Base-by-base conservation (phyloP, 2,113 vertebrate genomes). In the Smithornis capensis region DNA sequence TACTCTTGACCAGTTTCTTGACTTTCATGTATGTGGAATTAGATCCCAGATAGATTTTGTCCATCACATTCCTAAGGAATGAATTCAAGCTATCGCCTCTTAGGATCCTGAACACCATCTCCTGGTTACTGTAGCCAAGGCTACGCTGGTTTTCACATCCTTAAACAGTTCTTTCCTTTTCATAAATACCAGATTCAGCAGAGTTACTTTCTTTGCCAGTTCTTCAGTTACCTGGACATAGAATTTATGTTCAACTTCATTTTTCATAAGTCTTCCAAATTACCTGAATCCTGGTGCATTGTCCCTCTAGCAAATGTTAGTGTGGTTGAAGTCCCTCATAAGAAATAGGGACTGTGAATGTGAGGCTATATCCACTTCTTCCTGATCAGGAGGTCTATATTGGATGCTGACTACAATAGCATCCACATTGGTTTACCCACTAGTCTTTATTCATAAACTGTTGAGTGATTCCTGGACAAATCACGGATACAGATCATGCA, bases 381-480 rank as follows among this genome's bases (percentile, higher is more conserved):
- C 21, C 28, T 50, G 21, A 68, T 31, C 37, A 70, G 17, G 67
- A 59, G 6, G 7, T 55, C n/a, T 65, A 2, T 38, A 28, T 18
- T n/a, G 77, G n/a, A 56, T 65, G 31, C 24, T 67, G 22, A 33
- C 21, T 62, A 40, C 11, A 80, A 25, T 31, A 69, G 3, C 8
- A 49, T 7, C 2, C 7, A 12, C 19, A 8, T 17, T 53, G 18
- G 9, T 71, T 19, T 74, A 12, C 24, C 12, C 2, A 0, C 22
- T 14, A 28, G 8, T 25, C 22, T 89, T 65, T 19, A 53, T 5
- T 15, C 13, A 2, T 28, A 62, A 49, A 2, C 9, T 35, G 33
- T 52, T 88, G 55, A 76, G 22, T 31, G 23, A 33, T 21, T 80
- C 25, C n/a, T 74, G 45, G 22, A 74, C 4, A 17, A 22, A 62